A percentile compares a stretch with the other conserved stretches of the same genome.
phyloP scores from a whole-genome alignment of 2,113 vertebrate species.

The Eudyptes chrysolophus region DNA sequence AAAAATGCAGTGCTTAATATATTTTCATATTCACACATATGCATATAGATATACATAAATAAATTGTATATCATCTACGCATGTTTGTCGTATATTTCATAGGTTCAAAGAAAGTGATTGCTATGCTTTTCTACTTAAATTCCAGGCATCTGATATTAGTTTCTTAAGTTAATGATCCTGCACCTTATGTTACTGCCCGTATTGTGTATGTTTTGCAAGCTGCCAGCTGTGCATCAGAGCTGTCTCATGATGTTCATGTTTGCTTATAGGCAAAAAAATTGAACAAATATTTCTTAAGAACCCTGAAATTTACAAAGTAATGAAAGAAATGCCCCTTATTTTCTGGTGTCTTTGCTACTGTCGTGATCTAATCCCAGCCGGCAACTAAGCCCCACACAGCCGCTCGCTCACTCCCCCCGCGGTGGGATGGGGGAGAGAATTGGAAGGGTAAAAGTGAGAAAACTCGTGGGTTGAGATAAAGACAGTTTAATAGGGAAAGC shows the following conservation, averaged over 20 bases:
- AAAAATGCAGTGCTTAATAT: background rate
- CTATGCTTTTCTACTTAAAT: conserved; percentile 15
- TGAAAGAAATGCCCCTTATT: background rate
- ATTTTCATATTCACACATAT: background rate
- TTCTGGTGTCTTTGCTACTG: background rate
- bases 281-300: background rate
- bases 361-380: too few species aligned
- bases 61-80: background rate
- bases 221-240: conserved; percentile 2
- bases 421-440: too few species aligned
- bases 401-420: too few species aligned
- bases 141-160: conserved; percentile 5
- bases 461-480: too few species aligned
- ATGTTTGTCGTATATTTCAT: background rate
- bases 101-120: background rate
- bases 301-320: background rate
- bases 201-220: conserved; percentile 29
- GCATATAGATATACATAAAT: background rate
- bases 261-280: background rate
- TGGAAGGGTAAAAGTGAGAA: too few species aligned
- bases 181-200: conserved; percentile 48
- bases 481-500: too few species aligned
- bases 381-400: too few species aligned
- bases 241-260: background rate
- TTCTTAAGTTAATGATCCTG: conserved; percentile 44